These are phyloP conservation scores for Poecilus cupreus DNA, from an alignment of 2,888 invertebrate species.

Conservation along the genomic window DNA sequence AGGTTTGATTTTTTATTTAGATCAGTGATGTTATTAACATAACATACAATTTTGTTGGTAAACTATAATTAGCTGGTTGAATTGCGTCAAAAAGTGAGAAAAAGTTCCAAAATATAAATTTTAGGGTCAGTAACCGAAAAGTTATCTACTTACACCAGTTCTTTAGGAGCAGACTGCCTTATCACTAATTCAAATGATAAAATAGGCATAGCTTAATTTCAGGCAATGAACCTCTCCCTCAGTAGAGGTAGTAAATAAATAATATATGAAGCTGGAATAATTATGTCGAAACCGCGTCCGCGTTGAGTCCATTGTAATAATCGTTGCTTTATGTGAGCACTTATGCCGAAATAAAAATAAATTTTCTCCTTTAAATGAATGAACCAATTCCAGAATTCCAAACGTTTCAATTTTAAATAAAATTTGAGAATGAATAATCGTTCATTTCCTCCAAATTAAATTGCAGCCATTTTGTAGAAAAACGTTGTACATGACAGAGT, in stretches of 20 bases:
- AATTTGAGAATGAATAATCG: neutral
- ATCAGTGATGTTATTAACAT: neutral
- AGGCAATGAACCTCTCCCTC: slow-evolving; percentile 5
- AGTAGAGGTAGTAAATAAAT: slow-evolving; percentile 12
- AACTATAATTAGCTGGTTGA: neutral
- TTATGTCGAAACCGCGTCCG: neutral
- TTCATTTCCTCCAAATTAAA: slow-evolving; percentile 6
- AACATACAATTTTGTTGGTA: neutral
- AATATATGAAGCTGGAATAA: slow-evolving; percentile 1
- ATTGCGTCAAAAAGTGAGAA: too few species aligned
- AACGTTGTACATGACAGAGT: neutral
- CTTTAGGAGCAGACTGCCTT: neutral
- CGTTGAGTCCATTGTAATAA: slow-evolving; percentile 26
- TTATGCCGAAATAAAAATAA: slow-evolving; percentile 3
- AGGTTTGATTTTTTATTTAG: slow-evolving; percentile 1
- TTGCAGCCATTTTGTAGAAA: neutral
- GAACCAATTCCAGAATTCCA: neutral
- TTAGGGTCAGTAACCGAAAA: slow-evolving; percentile 10
- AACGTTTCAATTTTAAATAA: slow-evolving; percentile 26
- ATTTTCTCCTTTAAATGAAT: neutral
- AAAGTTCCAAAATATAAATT: neutral
- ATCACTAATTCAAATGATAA: slow-evolving; percentile 20
- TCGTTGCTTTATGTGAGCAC: slow-evolving; percentile 3
- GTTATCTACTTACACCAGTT: neutral
- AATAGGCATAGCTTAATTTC: slow-evolving; percentile 28